A percentile compares a stretch with the other conserved stretches of the same genome.
Conservation (phyloP, 2,797 vertebrate genomes). For the Lacerta agilis region DNA sequence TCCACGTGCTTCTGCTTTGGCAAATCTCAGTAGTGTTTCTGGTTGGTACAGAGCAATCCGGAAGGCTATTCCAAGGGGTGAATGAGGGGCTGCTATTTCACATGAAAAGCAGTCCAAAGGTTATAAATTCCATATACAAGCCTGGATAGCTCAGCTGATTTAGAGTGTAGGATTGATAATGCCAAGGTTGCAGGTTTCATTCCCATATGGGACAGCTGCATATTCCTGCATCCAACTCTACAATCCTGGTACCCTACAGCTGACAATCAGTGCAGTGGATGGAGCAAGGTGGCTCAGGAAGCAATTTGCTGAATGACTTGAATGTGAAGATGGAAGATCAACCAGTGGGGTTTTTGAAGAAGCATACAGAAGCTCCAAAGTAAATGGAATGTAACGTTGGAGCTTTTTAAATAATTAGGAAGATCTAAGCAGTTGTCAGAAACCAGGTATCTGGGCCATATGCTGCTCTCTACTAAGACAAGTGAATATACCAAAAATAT, state of each 20-base stretch:
- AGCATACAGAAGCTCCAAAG: not conserved
- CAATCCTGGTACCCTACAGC: not conserved
- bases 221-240: too few relatives aligned
- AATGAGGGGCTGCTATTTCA: slow-evolving; percentile 50
- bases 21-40: not conserved
- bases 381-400: not conserved
- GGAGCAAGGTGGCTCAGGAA: not conserved
- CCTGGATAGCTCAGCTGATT: not conserved
- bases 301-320: not conserved
- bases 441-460: not conserved
- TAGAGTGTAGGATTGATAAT: too few relatives aligned
- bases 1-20: not conserved
- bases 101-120: slow-evolving; percentile 20
- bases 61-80: slow-evolving; percentile 7
- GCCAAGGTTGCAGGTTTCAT: too few relatives aligned
- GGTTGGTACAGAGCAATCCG: not conserved
- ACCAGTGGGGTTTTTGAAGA: not conserved
- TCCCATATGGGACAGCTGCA: too few relatives aligned
- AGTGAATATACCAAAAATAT: not conserved
- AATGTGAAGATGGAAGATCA: not conserved
- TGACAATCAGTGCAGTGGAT: not conserved
- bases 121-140: slow-evolving; percentile 45
- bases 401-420: not conserved
- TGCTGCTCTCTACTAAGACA: not conserved
- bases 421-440: not conserved